Evolutionary conservation across 2,797 vertebrate genomes (phyloP), one percentile per base, ranked within the genome.

Genomic region (Rhabdomys pumilio): DNA sequence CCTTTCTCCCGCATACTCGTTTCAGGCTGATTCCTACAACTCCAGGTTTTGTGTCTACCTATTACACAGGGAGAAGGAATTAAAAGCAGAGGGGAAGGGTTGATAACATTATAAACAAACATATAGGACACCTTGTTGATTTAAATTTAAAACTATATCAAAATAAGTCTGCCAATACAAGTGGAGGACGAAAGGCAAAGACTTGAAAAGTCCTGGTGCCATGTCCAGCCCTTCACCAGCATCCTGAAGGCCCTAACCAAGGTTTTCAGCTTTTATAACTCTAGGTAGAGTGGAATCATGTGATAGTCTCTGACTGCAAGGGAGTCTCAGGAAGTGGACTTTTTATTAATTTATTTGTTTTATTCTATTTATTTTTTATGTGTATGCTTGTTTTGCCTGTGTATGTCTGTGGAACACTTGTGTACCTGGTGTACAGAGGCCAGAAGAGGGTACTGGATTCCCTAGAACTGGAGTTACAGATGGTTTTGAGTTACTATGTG

Each of bases 131-230:
- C 10, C n/a, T 6, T 44, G 11, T 22, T 85, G 57, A 81, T 53
- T 65, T 87, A 24, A 86, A 69, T 59, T 90, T 93, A 47, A 53
- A 26, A 53, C 41, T 65, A 29, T 94, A 69, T 67, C 38, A 73
- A n/a, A 50, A 20, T 13, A 57, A 80, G 8, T 81, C 47, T 81
- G 38, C 13, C 24, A 59, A 53, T 41, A 22, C 59, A 31, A 55
- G 3, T 24, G 47, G 22, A 92, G 11, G 50, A 85, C 65, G 20
- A n/a, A 81, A 61, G 6, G 22, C 8, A 47, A 93, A 81, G 80
- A 90, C 10, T 4, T 29, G 4, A 69, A 91, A 79, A 93, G 9
- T 82, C n/a, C 53, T 1, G 29, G 53, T 41, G 22, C 6, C 12
- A 10, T 79, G 13, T n/a, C 13, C 19, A 79, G 15, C 6, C 19